Evolutionary conservation across 2,888 invertebrate genomes (phyloP).

Genomic region (Dromius quadrimaculatus): DNA sequence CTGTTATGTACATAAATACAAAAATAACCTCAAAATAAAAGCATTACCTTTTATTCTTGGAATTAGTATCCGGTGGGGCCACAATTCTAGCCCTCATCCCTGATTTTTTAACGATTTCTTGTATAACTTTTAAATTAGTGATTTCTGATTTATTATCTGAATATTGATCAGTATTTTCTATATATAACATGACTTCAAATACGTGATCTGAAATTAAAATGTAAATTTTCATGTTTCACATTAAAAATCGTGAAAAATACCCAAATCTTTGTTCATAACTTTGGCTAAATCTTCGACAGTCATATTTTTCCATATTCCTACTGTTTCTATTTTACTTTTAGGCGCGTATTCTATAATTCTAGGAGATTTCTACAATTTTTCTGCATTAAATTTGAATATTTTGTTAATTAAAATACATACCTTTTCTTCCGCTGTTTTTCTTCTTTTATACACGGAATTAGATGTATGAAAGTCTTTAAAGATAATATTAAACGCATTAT

Average conservation of each 20-base stretch:
- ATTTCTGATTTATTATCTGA: constrained; percentile 72
- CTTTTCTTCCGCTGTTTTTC: constrained; percentile 74
- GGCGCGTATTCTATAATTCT: constrained; percentile 73
- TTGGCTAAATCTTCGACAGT: constrained; percentile 81
- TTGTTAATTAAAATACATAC: constrained; percentile 62
- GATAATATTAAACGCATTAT: not conserved
- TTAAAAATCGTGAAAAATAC: constrained; percentile 63
- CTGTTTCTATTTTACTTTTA: constrained; percentile 69
- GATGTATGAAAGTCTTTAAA: constrained; percentile 62
- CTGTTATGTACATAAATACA: constrained; percentile 50
- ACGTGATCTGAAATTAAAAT: constrained; percentile 70
- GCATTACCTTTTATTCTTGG: constrained; percentile 64
- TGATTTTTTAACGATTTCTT: constrained; percentile 76
- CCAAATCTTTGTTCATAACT: constrained; percentile 73
- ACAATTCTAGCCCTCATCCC: constrained; percentile 75
- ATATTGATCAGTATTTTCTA: constrained; percentile 71
- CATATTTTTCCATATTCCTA: constrained; percentile 85
- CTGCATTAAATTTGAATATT: constrained; percentile 37
- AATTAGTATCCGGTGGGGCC: constrained; percentile 67
- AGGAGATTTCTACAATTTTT: constrained; percentile 68
- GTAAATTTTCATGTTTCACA: not conserved
- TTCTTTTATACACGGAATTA: constrained; percentile 69
- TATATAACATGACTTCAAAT: constrained; percentile 76
- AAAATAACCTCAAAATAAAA: constrained; percentile 57
- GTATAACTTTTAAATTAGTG: constrained; percentile 74